Conservation (phyloP, 2,797 vertebrate genomes). For the Amniataba percoides region DNA sequence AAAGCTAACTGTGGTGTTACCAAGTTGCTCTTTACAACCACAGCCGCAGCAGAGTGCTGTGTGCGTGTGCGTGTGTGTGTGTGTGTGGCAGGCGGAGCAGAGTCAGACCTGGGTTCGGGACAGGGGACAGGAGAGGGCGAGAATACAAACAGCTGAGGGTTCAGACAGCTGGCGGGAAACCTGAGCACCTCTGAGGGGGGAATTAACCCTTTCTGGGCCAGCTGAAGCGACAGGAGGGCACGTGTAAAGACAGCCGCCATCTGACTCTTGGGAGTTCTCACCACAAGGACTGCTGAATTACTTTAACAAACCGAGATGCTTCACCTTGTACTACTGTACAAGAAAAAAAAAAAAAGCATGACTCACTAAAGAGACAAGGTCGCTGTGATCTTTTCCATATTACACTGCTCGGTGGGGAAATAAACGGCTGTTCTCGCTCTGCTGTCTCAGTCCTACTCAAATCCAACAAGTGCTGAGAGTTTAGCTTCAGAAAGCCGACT, state of each 20-base stretch:
- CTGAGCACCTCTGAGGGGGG: constrained; percentile 63
- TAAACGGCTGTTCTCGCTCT: background rate
- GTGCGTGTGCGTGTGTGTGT: background rate
- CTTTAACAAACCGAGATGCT: background rate
- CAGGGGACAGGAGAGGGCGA: constrained; percentile 53
- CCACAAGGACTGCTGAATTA: constrained; percentile 25
- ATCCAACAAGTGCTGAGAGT: background rate
- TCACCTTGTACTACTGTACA: background rate
- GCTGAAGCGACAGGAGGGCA: constrained; percentile 59
- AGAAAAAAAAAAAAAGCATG: background rate
- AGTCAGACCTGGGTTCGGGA: constrained; percentile 43
- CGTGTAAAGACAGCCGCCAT: constrained; percentile 35
- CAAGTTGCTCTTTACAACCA: constrained; percentile 18
- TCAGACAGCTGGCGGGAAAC: constrained; percentile 84
- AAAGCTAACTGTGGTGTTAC: background rate
- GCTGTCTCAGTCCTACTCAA: background rate
- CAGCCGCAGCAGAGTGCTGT: constrained; percentile 13
- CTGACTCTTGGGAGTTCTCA: constrained; percentile 13
- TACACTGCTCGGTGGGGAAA: background rate
- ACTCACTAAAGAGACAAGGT: constrained; percentile 23
- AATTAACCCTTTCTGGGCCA: constrained; percentile 72
- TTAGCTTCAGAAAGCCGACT: background rate
- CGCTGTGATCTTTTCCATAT: constrained; percentile 8
- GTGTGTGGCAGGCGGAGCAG: constrained; percentile 1
- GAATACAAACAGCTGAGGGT: constrained; percentile 82